Percentiles rank a stretch among this genome's conserved stretches.
phyloP scores from a whole-genome alignment of 2,888 invertebrate genomes.

The Aphodius sticticus region DNA sequence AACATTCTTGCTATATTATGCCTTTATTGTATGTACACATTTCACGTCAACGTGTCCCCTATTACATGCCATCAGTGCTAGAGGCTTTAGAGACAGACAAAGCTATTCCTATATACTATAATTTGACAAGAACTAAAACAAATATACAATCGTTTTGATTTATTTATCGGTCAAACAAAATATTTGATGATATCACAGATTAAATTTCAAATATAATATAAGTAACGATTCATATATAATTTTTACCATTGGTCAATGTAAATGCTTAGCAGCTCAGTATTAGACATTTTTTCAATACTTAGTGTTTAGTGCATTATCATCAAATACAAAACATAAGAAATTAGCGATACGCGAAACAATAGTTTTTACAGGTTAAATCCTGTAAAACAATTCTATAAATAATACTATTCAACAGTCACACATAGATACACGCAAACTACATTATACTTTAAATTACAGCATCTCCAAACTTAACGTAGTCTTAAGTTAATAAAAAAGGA shows the following conservation, averaged over 20 bases:
- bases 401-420: conserved; percentile 21
- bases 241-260: background rate
- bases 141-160: conserved; percentile 10
- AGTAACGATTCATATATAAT: background rate
- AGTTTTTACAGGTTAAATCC: background rate
- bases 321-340: conserved; percentile 20
- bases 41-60: background rate
- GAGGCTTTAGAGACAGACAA: background rate
- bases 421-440: conserved; percentile 9
- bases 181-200: conserved; percentile 38
- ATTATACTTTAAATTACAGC: background rate
- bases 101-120: background rate
- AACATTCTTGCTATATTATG: background rate
- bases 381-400: conserved; percentile 25
- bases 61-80: background rate
- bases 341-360: background rate
- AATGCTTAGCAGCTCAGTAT: background rate
- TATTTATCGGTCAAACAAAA: conserved; percentile 6
- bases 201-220: conserved; percentile 34
- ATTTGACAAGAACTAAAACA: background rate
- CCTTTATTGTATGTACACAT: background rate
- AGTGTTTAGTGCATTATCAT: conserved; percentile 19
- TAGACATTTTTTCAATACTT: background rate
- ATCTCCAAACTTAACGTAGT: background rate
- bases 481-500: conserved; percentile 12